Percentiles rank a stretch among this genome's conserved stretches.
Evolutionary conservation across 1,140 invertebrate species (phyloP).

Genomic region (Ridgeia piscesae): DNA sequence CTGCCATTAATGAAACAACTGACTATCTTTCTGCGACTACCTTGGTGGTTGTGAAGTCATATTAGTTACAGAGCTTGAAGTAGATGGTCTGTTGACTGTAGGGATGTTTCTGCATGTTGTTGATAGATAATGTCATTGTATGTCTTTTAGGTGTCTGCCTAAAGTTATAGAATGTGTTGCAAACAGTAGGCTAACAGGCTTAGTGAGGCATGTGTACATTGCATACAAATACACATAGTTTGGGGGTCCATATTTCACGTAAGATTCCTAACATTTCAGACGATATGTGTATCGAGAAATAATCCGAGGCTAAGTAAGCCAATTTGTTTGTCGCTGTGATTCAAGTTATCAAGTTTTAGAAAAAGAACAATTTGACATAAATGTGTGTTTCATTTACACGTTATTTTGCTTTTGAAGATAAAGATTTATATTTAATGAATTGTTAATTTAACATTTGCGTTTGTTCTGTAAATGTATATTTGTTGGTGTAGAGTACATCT

Average conservation of each 20-base stretch:
- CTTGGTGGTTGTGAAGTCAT: not conserved
- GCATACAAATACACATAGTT: not conserved
- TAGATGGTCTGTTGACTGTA: not conserved
- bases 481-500: not conserved
- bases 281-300: not conserved
- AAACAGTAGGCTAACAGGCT: not conserved
- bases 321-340: not conserved
- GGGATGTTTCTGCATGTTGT: not conserved
- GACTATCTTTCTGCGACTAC: not conserved
- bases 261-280: not conserved
- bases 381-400: slow-evolving; percentile 25
- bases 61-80: not conserved
- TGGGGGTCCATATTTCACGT: not conserved
- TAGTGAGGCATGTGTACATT: not conserved
- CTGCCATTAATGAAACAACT: not conserved
- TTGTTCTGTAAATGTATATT: not conserved
- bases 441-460: not conserved
- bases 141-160: not conserved
- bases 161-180: not conserved
- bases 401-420: slow-evolving; percentile 25
- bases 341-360: not conserved
- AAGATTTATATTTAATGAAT: not conserved
- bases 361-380: not conserved
- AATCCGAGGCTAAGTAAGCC: not conserved
- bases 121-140: not conserved